These are phyloP conservation scores for Apodemus sylvaticus DNA, from an alignment of 2,113 vertebrate species.

Conservation along the genomic window DNA sequence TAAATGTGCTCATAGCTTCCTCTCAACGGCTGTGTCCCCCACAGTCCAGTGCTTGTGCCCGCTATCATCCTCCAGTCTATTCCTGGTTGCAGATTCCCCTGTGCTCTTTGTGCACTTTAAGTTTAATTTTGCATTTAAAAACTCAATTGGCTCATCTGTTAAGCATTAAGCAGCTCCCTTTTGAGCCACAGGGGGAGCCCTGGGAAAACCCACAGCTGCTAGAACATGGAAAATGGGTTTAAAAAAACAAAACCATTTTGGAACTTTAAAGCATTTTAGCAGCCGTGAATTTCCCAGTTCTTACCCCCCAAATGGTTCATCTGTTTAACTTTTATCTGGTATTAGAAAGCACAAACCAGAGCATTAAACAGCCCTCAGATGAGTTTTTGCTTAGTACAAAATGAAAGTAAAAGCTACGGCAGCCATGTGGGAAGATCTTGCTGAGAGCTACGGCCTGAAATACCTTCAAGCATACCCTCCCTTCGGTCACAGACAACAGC, in stretches of 20 bases:
- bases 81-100: constrained; percentile 75
- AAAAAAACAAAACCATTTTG: constrained; percentile 78
- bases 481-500: neutral
- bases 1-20: neutral
- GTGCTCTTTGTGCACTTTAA: constrained; percentile 79
- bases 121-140: constrained; percentile 84
- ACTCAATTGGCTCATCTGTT: constrained; percentile 83
- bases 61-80: constrained; percentile 44
- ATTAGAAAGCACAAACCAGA: constrained; percentile 77
- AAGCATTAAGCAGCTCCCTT: constrained; percentile 83
- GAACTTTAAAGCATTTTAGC: constrained; percentile 80
- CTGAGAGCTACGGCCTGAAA: constrained; percentile 45
- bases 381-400: constrained; percentile 79
- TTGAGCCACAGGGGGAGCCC: constrained; percentile 82
- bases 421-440: constrained; percentile 65
- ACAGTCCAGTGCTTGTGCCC: neutral
- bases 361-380: constrained; percentile 78
- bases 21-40: neutral
- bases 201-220: constrained; percentile 82
- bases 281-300: constrained; percentile 77
- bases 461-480: constrained; percentile 46
- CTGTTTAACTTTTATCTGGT: constrained; percentile 81
- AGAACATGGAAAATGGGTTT: constrained; percentile 82
- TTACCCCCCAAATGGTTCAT: constrained; percentile 79
- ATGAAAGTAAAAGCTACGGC: constrained; percentile 76